Conservation (phyloP, 2,797 vertebrate species). For the Novumbra hubbsi region DNA sequence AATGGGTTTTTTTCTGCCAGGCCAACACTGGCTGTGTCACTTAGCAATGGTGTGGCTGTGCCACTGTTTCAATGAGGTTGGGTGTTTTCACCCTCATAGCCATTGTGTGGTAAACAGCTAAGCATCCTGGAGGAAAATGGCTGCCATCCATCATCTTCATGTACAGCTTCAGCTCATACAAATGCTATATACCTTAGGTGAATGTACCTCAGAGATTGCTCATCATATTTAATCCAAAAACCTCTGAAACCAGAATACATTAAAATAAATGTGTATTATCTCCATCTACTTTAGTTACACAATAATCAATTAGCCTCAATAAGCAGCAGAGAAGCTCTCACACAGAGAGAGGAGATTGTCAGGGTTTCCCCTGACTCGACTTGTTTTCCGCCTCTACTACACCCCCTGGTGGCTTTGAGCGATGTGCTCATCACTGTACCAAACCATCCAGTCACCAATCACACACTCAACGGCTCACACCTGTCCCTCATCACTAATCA, state of each 20-base stretch:
- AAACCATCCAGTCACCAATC: too few relatives aligned
- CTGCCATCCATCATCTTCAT: slow-evolving; percentile 4
- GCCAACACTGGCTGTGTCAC: background rate
- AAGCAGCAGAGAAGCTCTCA: background rate
- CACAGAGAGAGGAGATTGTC: background rate
- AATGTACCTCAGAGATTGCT: background rate
- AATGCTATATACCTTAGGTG: background rate
- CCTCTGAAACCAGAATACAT: background rate
- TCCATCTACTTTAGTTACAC: background rate
- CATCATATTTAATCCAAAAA: background rate
- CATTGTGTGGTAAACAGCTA: background rate
- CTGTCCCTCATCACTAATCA: too few relatives aligned
- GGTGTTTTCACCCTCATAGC: slow-evolving; percentile 3
- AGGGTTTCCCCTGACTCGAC: too few relatives aligned
- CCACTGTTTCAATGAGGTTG: background rate
- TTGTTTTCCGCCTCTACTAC: too few relatives aligned
- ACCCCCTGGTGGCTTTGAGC: too few relatives aligned
- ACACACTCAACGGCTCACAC: too few relatives aligned
- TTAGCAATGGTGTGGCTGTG: background rate
- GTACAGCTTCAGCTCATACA: background rate
- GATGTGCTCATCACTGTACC: too few relatives aligned
- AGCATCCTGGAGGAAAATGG: slow-evolving; percentile 11
- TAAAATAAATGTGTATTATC: background rate
- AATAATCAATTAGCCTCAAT: background rate
- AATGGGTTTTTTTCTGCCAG: slow-evolving; percentile 11